Base-by-base conservation (phyloP, 2,888 invertebrate species). In the Phania funesta region DNA sequence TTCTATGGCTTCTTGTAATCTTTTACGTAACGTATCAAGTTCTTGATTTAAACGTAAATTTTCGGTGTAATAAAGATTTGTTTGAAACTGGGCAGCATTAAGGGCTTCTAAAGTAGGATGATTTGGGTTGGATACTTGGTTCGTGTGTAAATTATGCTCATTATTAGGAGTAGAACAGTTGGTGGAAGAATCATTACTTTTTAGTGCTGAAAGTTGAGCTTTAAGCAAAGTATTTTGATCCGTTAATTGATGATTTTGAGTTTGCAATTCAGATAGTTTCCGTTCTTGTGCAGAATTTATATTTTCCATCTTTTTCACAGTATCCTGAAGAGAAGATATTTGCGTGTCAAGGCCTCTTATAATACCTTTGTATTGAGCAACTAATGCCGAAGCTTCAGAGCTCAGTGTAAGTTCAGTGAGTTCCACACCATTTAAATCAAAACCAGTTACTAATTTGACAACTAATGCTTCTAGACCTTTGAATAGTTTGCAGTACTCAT, bases 401-500 rank as follows among this genome's bases (percentile, higher is more conserved):
- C 90, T 91, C 5, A 91, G 84, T 0, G 91, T 90, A 2, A 91
- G 85, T 67, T 93, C 93, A 0, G 93, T 92, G 52, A 93, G 89
- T 68, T 85, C 93, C 87, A 89, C 92, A 88, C 85, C 92, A 87
- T 89, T 92, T 86, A 87, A 90, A 87, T 90, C 92, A 87, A 86
- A 92, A 86, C 88, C 92, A 68, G 87, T 90, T 1, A 93, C 91
- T 5, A 93, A 91, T 87, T 93, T 93, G 13, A 92, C 89, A 75
- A 94, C 92, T 46, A 92, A 87, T 13, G 92, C 93, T 92, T 96
- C 96, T 35, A 96, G 90, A 0, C 93, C 93, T 91, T 98, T 99
- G 90, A 97, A 97, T 26, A 99, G 92, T 87, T 95, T 94, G 87
- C 98, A 98, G 92, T 99, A 99, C 91, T 98, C 97, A 89, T 96